Evolutionary conservation across 2,888 invertebrate species (phyloP), one percentile per base, ranked within the genome.

Genomic region (Agrilus cyanescens): DNA sequence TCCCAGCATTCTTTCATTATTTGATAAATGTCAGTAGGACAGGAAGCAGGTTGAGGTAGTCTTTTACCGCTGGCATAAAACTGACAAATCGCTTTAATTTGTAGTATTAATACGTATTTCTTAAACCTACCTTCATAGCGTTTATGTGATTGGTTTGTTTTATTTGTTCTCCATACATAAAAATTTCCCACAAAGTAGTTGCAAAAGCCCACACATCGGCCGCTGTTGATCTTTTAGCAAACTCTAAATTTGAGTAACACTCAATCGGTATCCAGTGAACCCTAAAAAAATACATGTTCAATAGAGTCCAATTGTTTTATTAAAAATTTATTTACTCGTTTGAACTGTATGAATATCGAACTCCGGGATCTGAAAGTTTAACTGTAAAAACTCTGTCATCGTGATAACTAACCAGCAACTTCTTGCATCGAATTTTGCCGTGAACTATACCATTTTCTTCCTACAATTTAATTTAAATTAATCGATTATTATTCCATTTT

Each of bases 131-230:
- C 50, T 56, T 54, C 61, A 65, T 65, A 4, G 57, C 53, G 44
- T 61, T 58, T 4, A 55, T 42, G 36, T 61, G 59, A 47, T 63
- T 60, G 8, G 45, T 50, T n/a, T 53, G 46, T 35, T 53, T 54
- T 10, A 62, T 57, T 37, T 51, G 49, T 49, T 62, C 72, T 1
- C 91, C 93, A 53, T 76, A 81, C 0, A 84, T 82, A 67, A 93
- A 94, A 53, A 94, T 84, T 66, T 94, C 88, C 88, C 91, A 94
- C 13, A 93, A 63, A 0, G 91, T 91, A 4, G 93, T 94, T 0
- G 86, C 89, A 59, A 87, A 83, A 4, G 94, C 89, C 88, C 90
- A 95, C 15, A 91, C 79, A 58, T 94, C 94, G 10, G 87, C 84
- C 40, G 78, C 73, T 0, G 76, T 73, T 14, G 81, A 82, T 8